phyloP scores from a whole-genome alignment of 2,888 invertebrate genomes.

The Pseudanteris insignis region DNA sequence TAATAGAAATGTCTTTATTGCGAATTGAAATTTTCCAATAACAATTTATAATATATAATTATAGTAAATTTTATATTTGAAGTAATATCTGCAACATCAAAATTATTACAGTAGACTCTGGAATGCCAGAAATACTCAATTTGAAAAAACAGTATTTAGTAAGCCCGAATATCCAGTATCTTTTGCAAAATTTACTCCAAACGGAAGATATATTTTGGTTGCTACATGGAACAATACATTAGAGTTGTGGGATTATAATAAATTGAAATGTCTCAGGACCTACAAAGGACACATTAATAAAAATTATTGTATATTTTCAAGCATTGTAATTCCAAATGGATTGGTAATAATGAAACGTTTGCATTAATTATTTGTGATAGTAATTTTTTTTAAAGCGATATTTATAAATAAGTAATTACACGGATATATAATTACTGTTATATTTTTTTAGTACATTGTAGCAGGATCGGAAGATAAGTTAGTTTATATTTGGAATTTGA shows the following conservation, averaged over 20 bases:
- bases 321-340: slow-evolving; percentile 99
- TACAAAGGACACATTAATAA: slow-evolving; percentile 99
- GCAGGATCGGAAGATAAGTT: slow-evolving; percentile 98
- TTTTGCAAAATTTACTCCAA: slow-evolving; percentile 99
- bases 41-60: no score
- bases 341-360: slow-evolving; percentile 72
- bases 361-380: no score
- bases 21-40: no score
- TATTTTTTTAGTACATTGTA: slow-evolving; percentile 92
- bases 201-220: slow-evolving; percentile 98
- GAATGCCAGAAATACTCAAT: slow-evolving; percentile 99
- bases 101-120: slow-evolving; percentile 93
- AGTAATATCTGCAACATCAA: no score
- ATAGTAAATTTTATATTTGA: no score
- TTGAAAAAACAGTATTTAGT: slow-evolving; percentile 97
- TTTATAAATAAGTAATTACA: no score
- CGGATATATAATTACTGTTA: no score
- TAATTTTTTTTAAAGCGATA: no score
- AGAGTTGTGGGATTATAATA: slow-evolving; percentile 98
- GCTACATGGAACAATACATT: slow-evolving; percentile 98
- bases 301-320: slow-evolving; percentile 99
- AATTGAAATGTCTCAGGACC: slow-evolving; percentile 98
- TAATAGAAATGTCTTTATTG: no score
- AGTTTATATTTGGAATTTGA: slow-evolving; percentile 99
- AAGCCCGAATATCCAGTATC: slow-evolving; percentile 99